Conservation (phyloP, 2,888 invertebrate species). For the Formica aserva region DNA sequence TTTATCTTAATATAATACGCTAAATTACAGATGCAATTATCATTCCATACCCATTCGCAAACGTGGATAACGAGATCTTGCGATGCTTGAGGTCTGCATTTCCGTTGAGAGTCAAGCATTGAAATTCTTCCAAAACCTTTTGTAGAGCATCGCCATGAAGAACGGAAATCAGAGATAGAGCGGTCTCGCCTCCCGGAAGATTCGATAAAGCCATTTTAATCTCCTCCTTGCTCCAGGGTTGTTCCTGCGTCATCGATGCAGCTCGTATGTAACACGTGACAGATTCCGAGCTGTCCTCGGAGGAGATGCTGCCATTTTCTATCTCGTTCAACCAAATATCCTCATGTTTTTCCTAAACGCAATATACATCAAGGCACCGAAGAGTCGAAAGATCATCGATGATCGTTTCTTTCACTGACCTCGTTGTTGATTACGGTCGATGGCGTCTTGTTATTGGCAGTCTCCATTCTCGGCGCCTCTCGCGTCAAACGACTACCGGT, state of each 20-base stretch:
- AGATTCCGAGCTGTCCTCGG: conserved; percentile 78
- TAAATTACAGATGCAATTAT: background rate
- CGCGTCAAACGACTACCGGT: conserved; percentile 40
- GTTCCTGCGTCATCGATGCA: conserved; percentile 73
- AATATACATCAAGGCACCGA: background rate
- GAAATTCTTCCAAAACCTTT: conserved; percentile 73
- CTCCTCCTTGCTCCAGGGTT: conserved; percentile 81
- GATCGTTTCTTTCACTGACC: conserved; percentile 44
- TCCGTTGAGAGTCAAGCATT: conserved; percentile 61
- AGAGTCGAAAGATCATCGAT: background rate
- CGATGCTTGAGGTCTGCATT: conserved; percentile 48
- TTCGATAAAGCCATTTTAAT: conserved; percentile 76
- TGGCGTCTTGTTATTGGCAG: conserved; percentile 39
- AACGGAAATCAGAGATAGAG: conserved; percentile 75
- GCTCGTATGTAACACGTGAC: conserved; percentile 71
- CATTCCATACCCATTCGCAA: conserved; percentile 72
- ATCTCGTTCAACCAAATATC: conserved; percentile 79
- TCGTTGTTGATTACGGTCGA: conserved; percentile 55
- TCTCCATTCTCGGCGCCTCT: conserved; percentile 35
- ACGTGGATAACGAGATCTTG: conserved; percentile 66
- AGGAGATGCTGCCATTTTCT: conserved; percentile 78
- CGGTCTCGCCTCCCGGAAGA: conserved; percentile 81
- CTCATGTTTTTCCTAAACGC: conserved; percentile 66
- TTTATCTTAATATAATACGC: background rate
- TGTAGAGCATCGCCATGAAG: conserved; percentile 74